A percentile compares a stretch with the other conserved stretches of the same genome.
Conservation (phyloP, 2,888 invertebrate genomes). For the Drosophila cyrtoloma region DNA sequence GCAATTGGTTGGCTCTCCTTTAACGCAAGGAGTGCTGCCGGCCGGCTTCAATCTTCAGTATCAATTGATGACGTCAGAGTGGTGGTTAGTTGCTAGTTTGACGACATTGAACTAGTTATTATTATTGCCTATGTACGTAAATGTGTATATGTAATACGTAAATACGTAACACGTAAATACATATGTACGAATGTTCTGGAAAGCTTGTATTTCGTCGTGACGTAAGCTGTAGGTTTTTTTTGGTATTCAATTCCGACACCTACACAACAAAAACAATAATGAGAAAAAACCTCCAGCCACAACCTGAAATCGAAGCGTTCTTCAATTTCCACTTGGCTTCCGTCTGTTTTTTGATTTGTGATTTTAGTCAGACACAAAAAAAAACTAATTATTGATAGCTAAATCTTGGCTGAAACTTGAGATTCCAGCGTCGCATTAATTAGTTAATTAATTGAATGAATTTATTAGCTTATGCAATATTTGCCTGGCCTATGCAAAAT, state of each 20-base stretch:
- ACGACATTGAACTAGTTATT: constrained; percentile 71
- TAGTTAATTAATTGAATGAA: constrained; percentile 43
- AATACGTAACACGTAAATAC: not conserved
- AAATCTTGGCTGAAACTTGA: constrained; percentile 12
- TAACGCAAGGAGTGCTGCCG: constrained; percentile 17
- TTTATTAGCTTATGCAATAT: constrained; percentile 21
- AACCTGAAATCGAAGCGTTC: constrained; percentile 2
- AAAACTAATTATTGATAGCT: not conserved
- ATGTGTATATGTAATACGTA: not conserved
- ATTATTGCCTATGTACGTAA: not conserved
- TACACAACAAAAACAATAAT: not conserved
- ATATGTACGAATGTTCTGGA: not conserved
- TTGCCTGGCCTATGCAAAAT: constrained; percentile 40
- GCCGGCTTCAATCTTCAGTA: constrained; percentile 45
- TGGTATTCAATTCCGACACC: constrained; percentile 19
- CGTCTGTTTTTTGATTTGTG: constrained; percentile 40
- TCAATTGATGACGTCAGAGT: constrained; percentile 57
- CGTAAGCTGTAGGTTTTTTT: constrained; percentile 44
- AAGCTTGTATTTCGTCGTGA: constrained; percentile 33
- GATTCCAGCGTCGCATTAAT: constrained; percentile 40
- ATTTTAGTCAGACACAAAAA: not conserved
- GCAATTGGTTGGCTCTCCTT: not conserved
- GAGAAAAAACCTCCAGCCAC: not conserved
- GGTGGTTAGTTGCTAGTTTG: not conserved
- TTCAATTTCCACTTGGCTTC: constrained; percentile 23